Evolutionary conservation across 2,888 invertebrate genomes (phyloP).

Genomic region (Lasioglossum vierecki): DNA sequence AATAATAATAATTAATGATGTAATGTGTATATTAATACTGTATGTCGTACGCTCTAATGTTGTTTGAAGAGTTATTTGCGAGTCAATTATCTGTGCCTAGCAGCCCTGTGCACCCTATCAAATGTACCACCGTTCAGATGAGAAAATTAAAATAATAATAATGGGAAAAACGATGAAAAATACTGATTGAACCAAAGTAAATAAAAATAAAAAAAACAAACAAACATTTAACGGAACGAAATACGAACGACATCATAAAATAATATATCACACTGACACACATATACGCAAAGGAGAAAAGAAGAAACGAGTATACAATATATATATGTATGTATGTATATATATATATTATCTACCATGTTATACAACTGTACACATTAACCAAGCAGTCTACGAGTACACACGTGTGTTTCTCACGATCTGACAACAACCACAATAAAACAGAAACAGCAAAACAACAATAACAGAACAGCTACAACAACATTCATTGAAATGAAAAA

Average conservation of each 20-base stretch:
- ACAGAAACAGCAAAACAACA: conserved; percentile 14
- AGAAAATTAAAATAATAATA: conserved; percentile 69
- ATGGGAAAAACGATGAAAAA: conserved; percentile 62
- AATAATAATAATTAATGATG: conserved; percentile 69
- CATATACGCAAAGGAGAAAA: conserved; percentile 35
- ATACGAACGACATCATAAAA: conserved; percentile 30
- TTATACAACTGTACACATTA: conserved; percentile 13
- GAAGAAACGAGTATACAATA: conserved; percentile 43
- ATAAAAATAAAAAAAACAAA: conserved; percentile 24
- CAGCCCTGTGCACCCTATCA: conserved; percentile 84
- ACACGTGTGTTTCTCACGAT: conserved; percentile 55
- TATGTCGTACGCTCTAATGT: conserved; percentile 84
- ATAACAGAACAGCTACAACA: conserved; percentile 18
- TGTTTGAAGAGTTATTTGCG: conserved; percentile 86
- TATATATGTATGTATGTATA: conserved; percentile 44
- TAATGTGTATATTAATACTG: conserved; percentile 82
- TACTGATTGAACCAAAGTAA: conserved; percentile 60
- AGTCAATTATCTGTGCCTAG: conserved; percentile 88
- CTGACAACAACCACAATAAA: conserved; percentile 45
- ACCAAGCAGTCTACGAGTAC: conserved; percentile 38
- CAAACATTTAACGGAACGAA: conserved; percentile 28
- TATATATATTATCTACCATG: conserved; percentile 23
- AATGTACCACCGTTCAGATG: conserved; percentile 83
- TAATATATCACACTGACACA: conserved; percentile 28
- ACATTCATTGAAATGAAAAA: conserved; percentile 18